Evolutionary conservation across 2,113 vertebrate genomes (phyloP).

Genomic region (Hoplias malabaricus): DNA sequence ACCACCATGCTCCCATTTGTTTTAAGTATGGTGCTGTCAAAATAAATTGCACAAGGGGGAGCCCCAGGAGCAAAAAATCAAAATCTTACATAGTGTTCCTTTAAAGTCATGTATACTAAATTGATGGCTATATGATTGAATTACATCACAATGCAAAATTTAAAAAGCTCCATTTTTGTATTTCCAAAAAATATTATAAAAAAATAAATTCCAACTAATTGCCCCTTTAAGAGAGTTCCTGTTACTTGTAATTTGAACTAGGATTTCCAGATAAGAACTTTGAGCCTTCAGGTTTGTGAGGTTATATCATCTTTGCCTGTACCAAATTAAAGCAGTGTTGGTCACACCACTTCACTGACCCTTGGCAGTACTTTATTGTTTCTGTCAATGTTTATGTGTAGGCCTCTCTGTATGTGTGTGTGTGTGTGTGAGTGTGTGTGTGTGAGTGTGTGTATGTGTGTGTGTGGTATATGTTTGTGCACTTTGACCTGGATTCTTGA

Average conservation of each 20-base stretch:
- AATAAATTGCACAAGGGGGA: too few relatives aligned
- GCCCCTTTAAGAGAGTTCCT: too few relatives aligned
- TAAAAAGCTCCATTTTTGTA: too few relatives aligned
- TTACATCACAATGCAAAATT: too few relatives aligned
- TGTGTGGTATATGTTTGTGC: not conserved
- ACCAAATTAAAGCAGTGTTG: conserved; percentile 25
- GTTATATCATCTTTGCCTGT: conserved; percentile 18
- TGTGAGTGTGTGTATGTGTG: not conserved
- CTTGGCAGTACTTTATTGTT: not conserved
- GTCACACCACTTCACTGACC: conserved; percentile 7
- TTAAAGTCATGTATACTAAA: too few relatives aligned
- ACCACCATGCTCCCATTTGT: too few relatives aligned
- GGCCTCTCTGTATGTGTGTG: not conserved
- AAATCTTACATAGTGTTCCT: too few relatives aligned
- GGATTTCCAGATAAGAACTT: conserved; percentile 1
- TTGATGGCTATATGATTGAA: too few relatives aligned
- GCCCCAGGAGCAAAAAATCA: too few relatives aligned
- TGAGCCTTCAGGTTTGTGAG: not conserved
- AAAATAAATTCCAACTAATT: too few relatives aligned
- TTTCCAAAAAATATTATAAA: too few relatives aligned
- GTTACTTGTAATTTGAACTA: not conserved
- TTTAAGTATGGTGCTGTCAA: too few relatives aligned
- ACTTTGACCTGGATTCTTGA: conserved; percentile 28
- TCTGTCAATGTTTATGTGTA: not conserved
- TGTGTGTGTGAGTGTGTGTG: not conserved